phyloP scores from a whole-genome alignment of 2,797 vertebrate genomes.

The Antrozous pallidus region DNA sequence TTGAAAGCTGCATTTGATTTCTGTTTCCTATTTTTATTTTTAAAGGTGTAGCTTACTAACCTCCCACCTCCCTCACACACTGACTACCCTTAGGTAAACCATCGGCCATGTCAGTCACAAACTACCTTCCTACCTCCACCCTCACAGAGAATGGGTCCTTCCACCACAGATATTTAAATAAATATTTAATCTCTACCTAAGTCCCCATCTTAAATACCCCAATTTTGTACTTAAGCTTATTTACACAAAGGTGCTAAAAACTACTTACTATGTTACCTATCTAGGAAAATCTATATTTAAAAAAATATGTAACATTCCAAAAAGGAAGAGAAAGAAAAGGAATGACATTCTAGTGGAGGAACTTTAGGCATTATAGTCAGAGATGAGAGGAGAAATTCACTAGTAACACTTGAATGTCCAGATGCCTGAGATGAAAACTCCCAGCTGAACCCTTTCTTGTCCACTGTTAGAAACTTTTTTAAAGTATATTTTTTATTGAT shows the following conservation, averaged over 20 bases:
- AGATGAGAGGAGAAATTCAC: neutral
- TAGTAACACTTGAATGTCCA: neutral
- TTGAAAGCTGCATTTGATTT: conserved; percentile 50
- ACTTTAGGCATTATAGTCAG: neutral
- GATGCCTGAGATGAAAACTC: neutral
- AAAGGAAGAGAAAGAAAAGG: neutral
- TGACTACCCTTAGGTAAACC: neutral
- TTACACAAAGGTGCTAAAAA: neutral
- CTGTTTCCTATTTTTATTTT: conserved; percentile 43
- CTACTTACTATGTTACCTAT: neutral
- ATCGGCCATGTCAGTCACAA: rapidly evolving
- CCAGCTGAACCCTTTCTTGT: neutral
- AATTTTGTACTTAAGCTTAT: neutral
- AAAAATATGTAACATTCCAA: neutral
- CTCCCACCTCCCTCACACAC: neutral
- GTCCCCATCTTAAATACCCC: neutral
- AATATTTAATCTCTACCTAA: neutral
- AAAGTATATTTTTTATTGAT: neutral
- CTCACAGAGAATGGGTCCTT: neutral
- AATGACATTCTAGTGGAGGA: neutral
- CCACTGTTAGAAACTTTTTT: neutral
- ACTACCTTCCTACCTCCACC: neutral
- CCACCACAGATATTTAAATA: neutral
- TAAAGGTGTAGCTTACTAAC: neutral
- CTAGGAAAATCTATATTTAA: neutral